Evolutionary conservation across 2,113 vertebrate genomes (phyloP).

Genomic region (Burhinus bistriatus): DNA sequence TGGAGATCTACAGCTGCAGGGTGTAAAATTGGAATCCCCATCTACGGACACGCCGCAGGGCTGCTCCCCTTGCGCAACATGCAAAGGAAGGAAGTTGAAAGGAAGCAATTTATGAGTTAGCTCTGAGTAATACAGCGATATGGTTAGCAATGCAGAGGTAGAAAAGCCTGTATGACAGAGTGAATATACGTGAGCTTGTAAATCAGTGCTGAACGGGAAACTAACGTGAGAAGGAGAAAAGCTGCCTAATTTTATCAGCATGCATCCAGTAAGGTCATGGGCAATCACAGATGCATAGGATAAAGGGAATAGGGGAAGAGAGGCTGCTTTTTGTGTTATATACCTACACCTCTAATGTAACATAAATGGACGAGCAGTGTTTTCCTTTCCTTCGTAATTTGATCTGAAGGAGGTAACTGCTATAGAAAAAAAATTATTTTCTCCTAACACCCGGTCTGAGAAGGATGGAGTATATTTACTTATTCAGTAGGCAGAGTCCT

Average conservation of each 20-base stretch:
- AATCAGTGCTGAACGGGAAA: neutral
- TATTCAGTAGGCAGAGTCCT: neutral
- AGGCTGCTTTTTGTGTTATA: neutral
- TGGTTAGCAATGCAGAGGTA: conserved; percentile 39
- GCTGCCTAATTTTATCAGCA: neutral
- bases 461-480: neutral
- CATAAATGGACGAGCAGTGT: neutral
- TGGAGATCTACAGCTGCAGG: conserved; percentile 26
- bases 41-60: neutral
- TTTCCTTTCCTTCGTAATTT: neutral
- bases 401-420: neutral
- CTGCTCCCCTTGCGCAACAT: conserved; percentile 46
- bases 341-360: neutral
- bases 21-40: conserved; percentile 50
- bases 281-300: neutral
- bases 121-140: conserved; percentile 50
- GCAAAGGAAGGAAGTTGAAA: conserved; percentile 66
- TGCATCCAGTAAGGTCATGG: neutral
- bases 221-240: neutral
- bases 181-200: neutral
- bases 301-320: neutral
- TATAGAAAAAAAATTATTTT: neutral
- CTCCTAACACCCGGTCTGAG: neutral
- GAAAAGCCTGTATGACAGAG: conserved; percentile 3
- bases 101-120: conserved; percentile 70